These are phyloP conservation scores for Seira musarum DNA, from an alignment of 2,888 invertebrate genomes.

Conservation along the genomic window DNA sequence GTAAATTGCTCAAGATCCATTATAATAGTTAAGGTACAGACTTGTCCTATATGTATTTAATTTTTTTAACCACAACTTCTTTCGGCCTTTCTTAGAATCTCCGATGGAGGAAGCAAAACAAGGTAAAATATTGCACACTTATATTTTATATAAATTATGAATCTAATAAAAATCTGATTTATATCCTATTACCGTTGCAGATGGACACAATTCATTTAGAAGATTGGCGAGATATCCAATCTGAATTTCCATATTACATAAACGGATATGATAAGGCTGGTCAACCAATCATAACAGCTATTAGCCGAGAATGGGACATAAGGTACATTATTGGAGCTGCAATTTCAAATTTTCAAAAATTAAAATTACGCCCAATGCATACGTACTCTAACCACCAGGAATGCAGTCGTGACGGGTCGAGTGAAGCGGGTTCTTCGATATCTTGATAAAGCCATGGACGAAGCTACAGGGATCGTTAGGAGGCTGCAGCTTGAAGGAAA, in stretches of 20 bases:
- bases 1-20: not conserved
- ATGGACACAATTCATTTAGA: conserved; percentile 46
- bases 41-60: too few species aligned
- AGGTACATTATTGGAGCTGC: conserved; percentile 2
- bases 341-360: too few species aligned
- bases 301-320: conserved; percentile 22
- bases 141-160: not conserved
- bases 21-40: too few species aligned
- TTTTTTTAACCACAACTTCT: not conserved
- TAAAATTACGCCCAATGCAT: too few species aligned
- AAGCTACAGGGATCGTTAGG: conserved; percentile 14
- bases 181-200: not conserved
- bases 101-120: conserved; percentile 40
- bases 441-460: conserved; percentile 46
- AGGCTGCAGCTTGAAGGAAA: conserved; percentile 39
- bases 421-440: conserved; percentile 25
- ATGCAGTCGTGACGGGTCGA: conserved; percentile 44
- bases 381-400: too few species aligned
- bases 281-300: conserved; percentile 27
- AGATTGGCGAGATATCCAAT: conserved; percentile 35
- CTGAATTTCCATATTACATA: conserved; percentile 35
- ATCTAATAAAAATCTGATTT: not conserved
- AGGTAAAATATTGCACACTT: not conserved
- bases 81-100: conserved; percentile 28
- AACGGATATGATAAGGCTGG: conserved; percentile 22